Base-by-base conservation (phyloP, 2,797 vertebrate genomes). In the Microctenopoma lineatum region DNA sequence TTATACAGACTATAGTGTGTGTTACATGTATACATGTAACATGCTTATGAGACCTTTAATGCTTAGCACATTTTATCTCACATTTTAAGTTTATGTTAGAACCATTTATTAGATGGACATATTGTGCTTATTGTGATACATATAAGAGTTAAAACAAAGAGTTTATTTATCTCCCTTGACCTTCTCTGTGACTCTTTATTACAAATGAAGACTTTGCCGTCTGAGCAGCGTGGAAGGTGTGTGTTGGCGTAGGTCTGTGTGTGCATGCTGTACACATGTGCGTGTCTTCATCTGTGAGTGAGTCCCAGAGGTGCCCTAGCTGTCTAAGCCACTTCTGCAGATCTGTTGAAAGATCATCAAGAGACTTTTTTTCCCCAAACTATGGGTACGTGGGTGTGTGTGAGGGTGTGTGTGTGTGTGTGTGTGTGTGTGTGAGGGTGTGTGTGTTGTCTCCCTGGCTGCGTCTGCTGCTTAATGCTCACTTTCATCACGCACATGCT, bases 401-500 rank as follows among this genome's bases (percentile, higher is more conserved):
- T 29, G 3, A 29, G 27, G 27, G 56, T 21, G 55, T 55, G 46
- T 50, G 57, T 56, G 65, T 56, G 72, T 36, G 63, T 44, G 65
- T 47, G 67, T 54, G 64, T 44, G 69, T 58, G 77, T 26, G 60
- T 47, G 76, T 56, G 59, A 39, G 74, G 29, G 77, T 59, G 70
- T 54, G 75, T 75, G 71, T 79, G 48, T 84, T 74, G 75, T 85
- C 85, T 86, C 90, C 75, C 85, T 78, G 77, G 79, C 90, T 87
- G 86, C 69, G 85, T 91, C 91, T 91, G 79, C 90, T 91, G 89
- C 85, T 93, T 92, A 92, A 89, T 89, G 80, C 88, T 87, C 73
- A 90, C 93, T 95, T 94, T 95, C 93, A 94, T 95, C 93, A 94
- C 80, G 59, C 88, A 81, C 89, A 89, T 78, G 79, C 93, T 94